phyloP scores from a whole-genome alignment of 2,113 vertebrate species.

The Rattus norvegicus region GRCr8 NC_086025.1:9393001-9393500 shows the following conservation, averaged over 20 bases:
- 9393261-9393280: neutral
- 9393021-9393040: neutral
- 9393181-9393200: neutral
- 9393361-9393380: neutral
- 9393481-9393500: neutral
- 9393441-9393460: neutral
- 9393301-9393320: neutral
- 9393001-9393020: no score
- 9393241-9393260: neutral
- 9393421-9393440: neutral
- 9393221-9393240: neutral
- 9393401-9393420: neutral
- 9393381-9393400: no score
- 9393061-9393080: neutral
- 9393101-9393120: neutral
- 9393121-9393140: neutral
- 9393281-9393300: no score
- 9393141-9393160: neutral
- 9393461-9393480: neutral
- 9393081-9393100: neutral
- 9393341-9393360: no score
- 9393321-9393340: no score
- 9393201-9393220: fast-evolving
- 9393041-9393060: neutral
- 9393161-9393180: neutral